Conservation (phyloP, 2,888 invertebrate species). For the Polymixis flavicincta region DNA sequence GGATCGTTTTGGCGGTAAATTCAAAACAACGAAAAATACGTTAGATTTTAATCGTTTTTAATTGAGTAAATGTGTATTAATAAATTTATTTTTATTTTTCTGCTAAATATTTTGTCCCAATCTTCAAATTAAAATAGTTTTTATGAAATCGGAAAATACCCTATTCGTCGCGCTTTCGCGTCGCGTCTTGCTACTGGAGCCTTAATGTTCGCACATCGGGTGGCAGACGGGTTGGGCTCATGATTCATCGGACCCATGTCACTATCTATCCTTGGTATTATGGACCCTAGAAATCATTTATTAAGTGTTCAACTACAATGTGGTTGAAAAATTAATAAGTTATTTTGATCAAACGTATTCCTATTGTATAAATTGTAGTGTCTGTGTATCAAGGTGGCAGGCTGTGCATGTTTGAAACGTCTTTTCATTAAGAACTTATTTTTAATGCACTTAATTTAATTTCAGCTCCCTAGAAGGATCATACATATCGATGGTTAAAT, state of each 20-base stretch:
- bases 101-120: too few species aligned
- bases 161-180: too few species aligned
- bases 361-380: constrained; percentile 57
- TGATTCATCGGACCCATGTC: constrained; percentile 65
- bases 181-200: too few species aligned
- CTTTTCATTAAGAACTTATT: constrained; percentile 30
- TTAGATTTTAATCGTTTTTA: too few species aligned
- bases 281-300: constrained; percentile 47
- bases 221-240: constrained; percentile 75
- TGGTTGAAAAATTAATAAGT: constrained; percentile 45
- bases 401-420: constrained; percentile 59
- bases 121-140: too few species aligned
- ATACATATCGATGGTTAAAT: constrained; percentile 83
- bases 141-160: too few species aligned
- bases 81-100: too few species aligned
- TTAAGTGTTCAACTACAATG: constrained; percentile 45
- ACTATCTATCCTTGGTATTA: constrained; percentile 58
- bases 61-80: too few species aligned
- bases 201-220: constrained; percentile 70
- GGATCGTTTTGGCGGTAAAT: too few species aligned
- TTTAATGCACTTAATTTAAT: constrained; percentile 54
- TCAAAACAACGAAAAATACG: too few species aligned
- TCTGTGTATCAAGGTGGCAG: constrained; percentile 63
- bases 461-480: constrained; percentile 85
- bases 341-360: constrained; percentile 38